Base-by-base conservation (phyloP, 2,888 invertebrate genomes). In the Nemapogon koenigi region DNA sequence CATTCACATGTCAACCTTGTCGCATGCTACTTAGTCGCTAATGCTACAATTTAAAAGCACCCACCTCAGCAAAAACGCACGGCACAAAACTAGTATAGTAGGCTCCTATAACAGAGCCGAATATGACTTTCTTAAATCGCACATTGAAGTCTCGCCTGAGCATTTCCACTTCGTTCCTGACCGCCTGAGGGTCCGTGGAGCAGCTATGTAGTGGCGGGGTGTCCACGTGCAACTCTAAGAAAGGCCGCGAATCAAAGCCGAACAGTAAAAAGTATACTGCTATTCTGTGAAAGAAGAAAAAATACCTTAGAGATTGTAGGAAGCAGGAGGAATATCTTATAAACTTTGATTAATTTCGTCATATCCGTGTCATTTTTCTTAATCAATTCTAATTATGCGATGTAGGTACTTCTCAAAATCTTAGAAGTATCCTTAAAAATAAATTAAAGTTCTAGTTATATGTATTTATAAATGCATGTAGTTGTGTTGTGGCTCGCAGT, bases 1-100 rank as follows among this genome's bases (percentile, higher is more conserved):
- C n/a, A n/a, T n/a, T n/a, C n/a, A n/a, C n/a, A n/a, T n/a, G n/a
- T n/a, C n/a, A n/a, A n/a, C n/a, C n/a, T n/a, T n/a, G n/a, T n/a
- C n/a, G n/a, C n/a, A n/a, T n/a, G n/a, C n/a, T n/a, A n/a, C n/a
- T n/a, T n/a, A n/a, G n/a, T n/a, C n/a, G n/a, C n/a, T n/a, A n/a
- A n/a, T n/a, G n/a, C n/a, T n/a, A n/a, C n/a, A n/a, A n/a, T n/a
- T n/a, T n/a, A n/a, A n/a, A n/a, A n/a, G n/a, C 8, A 33, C 37
- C 59, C 69, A 91, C 92, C 81, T 91, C 90, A 19, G 92, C 89
- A 80, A 96, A 94, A 59, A 91, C 89, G 54, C 92, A 90, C 0
- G 96, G 96, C 41, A 96, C 84, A 56, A 94, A 90, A 40, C 92
- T 90, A 28, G 91, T 87, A 61, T 94, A 94, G 60, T 95, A 96